Percentiles rank a stretch among this genome's conserved stretches.
phyloP scores from a whole-genome alignment of 2,888 invertebrate species.

The Tetragnatha montana region DNA sequence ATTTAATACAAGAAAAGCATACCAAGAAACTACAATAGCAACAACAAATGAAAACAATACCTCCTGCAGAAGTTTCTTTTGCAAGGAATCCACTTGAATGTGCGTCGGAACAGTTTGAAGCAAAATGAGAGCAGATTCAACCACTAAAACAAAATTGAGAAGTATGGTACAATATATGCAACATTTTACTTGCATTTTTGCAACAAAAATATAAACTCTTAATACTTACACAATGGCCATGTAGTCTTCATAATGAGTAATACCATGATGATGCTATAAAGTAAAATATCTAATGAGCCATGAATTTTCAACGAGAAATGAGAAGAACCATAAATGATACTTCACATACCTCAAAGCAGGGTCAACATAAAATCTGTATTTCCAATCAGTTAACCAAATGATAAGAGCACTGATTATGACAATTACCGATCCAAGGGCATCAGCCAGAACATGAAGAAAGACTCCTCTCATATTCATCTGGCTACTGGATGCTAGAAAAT shows the following conservation, averaged over 20 bases:
- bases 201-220: too few species aligned
- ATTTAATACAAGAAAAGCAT: not conserved
- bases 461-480: conserved; percentile 99
- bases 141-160: conserved; percentile 78
- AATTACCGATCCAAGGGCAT: conserved; percentile 95
- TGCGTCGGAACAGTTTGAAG: conserved; percentile 98
- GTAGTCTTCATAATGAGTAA: conserved; percentile 89
- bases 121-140: conserved; percentile 94
- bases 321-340: not conserved
- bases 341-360: conserved; percentile 84
- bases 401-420: conserved; percentile 89
- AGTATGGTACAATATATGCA: not conserved
- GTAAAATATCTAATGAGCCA: not conserved
- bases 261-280: conserved; percentile 90
- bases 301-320: not conserved
- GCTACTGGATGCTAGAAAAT: conserved; percentile 73
- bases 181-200: not conserved
- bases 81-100: conserved; percentile 92
- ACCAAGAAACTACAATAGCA: not conserved
- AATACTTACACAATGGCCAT: conserved; percentile 84
- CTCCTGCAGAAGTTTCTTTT: conserved; percentile 88
- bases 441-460: conserved; percentile 97
- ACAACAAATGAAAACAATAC: conserved; percentile 75
- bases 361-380: conserved; percentile 87
- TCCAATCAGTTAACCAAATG: conserved; percentile 85